These are phyloP conservation scores for Whitmania pigra DNA, from an alignment of 1,140 invertebrate species.

Conservation along the genomic window DNA sequence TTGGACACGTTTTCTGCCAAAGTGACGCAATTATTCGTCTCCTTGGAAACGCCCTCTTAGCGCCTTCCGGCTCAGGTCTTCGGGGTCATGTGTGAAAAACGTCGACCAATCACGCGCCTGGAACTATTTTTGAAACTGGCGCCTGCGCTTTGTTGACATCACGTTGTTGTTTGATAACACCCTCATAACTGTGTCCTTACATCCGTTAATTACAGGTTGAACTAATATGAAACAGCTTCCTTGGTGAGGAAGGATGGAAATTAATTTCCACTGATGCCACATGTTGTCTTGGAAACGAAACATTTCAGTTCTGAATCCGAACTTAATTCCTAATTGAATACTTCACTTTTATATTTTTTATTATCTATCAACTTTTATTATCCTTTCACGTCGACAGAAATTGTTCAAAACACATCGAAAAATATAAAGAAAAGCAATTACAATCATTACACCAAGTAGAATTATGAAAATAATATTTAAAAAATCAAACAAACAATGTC, in stretches of 20 bases:
- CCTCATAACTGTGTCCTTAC: no score
- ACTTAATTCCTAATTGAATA: not conserved
- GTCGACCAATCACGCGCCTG: slow-evolving; percentile 6
- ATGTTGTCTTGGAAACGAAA: no score
- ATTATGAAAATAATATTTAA: not conserved
- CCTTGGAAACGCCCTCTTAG: not conserved
- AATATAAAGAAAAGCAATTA: not conserved
- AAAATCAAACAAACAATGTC: no score
- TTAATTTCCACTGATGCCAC: no score
- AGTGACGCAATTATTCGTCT: slow-evolving; percentile 5
- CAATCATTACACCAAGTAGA: not conserved
- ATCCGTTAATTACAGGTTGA: no score
- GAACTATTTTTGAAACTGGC: slow-evolving; percentile 10
- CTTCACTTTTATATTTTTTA: not conserved
- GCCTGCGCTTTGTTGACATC: no score
- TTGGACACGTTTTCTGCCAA: slow-evolving; percentile 3
- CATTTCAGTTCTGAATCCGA: not conserved
- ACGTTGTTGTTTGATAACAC: no score
- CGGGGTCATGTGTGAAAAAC: slow-evolving; percentile 11
- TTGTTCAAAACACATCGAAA: not conserved
- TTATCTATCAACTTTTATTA: not conserved
- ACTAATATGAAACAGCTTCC: no score
- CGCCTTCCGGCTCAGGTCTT: not conserved
- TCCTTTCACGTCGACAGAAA: not conserved
- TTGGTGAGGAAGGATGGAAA: no score